Percentiles rank a stretch among this genome's conserved stretches.
Conservation (phyloP, 2,797 vertebrate species). For the Myotis pilosus region DNA sequence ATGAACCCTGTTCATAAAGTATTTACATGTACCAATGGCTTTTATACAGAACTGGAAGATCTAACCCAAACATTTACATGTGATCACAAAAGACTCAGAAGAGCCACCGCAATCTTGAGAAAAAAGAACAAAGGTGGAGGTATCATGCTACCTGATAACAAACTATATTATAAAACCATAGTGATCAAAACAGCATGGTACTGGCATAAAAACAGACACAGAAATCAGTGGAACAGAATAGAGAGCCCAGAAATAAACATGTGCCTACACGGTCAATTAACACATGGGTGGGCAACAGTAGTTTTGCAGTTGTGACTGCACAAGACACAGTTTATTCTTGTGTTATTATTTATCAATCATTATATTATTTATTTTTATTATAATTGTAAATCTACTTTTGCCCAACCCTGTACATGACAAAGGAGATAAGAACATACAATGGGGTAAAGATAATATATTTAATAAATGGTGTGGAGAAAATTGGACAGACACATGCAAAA, state of each 20-base stretch:
- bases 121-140: background rate
- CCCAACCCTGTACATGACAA: background rate
- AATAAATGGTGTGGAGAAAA: background rate
- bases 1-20: background rate
- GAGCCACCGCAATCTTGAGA: background rate
- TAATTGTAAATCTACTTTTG: background rate
- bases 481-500: background rate
- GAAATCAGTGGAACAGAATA: background rate
- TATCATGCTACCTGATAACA: background rate
- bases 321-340: background rate
- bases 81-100: background rate
- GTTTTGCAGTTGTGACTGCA: background rate
- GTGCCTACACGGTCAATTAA: background rate
- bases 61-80: background rate
- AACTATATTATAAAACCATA: background rate
- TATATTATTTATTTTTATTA: background rate
- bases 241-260: background rate
- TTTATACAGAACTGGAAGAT: background rate
- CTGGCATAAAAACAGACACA: background rate
- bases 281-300: background rate
- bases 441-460: background rate
- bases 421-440: background rate
- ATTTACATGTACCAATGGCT: background rate
- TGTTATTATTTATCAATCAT: background rate
- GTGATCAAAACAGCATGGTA: background rate